Base-by-base conservation (phyloP, 92 coral and sea anemone species). In the Isaurus tuberculatus region DNA sequence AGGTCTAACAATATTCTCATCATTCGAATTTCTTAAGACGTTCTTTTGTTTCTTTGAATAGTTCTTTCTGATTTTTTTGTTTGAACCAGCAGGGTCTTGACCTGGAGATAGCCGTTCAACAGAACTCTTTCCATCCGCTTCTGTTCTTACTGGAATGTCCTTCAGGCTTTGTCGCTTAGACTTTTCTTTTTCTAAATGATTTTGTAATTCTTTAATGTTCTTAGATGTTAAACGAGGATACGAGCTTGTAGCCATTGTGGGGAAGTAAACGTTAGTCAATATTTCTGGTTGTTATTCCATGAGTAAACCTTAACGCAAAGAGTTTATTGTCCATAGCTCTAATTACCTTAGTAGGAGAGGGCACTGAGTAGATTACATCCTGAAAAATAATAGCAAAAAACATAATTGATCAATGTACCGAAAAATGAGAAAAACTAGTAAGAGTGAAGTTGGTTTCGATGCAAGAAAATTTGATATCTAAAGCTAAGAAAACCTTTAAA, bases 71-170 rank as follows among this genome's bases (percentile, higher is more conserved):
- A 58, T 2, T 10, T 40, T 77, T 16, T 36, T 58, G 14, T 77
- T 36, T 9, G 64, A 36, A 16, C 16, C 33, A 16, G 8, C 32
- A 16, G 40, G 69, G 15, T 58, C 82, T 19, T 67, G 60, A 16
- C 53, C 82, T 20, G n/a, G 68, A 3, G 70, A 77, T 5, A 57
- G 49, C 2, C 55, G 70, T 1, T 28, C 70, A 40, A 60, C 68
- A 28, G 81, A 75, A 31, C 82, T 77, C 30, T 77, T 77, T 23
- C 82, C 82, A 55, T 77, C 82, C 4, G 33, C 82, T 13, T 77
- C 82, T 5, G 82, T 77, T 26, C 82, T 57, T 11, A 77, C 49
- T 0, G 82, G 82, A 13, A 77, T 17, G 43, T 29, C 19, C 22
- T 58, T 25, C 1, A 77, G 69, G 46, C 31, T 58, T 10, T 53